Evolutionary conservation across 2,113 vertebrate genomes (phyloP).

Genomic region (Bothrops jararaca): DNA sequence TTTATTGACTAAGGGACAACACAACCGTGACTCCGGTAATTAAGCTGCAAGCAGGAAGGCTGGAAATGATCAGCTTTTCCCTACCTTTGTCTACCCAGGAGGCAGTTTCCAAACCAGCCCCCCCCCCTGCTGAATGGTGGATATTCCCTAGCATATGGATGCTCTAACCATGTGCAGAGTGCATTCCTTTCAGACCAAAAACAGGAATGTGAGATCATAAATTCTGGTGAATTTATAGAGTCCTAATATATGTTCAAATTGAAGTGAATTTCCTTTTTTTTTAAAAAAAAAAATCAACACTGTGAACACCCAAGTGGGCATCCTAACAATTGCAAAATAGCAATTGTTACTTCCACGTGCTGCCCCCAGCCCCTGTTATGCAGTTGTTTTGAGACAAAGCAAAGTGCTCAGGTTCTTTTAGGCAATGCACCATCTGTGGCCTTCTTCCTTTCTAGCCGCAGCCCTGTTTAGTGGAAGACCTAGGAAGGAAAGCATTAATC

Average conservation of each 20-base stretch:
- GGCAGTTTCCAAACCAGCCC: neutral
- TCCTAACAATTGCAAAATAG: neutral
- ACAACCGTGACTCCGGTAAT: neutral
- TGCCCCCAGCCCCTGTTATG: neutral
- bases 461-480: neutral
- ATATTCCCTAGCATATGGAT: neutral
- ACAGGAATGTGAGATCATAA: neutral
- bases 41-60: neutral
- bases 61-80: neutral
- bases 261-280: neutral
- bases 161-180: neutral
- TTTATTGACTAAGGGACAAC: neutral
- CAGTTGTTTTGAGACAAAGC: neutral
- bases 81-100: neutral
- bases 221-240: neutral
- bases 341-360: no score
- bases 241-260: neutral
- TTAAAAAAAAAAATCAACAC: neutral
- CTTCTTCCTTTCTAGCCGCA: neutral
- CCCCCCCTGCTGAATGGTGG: neutral
- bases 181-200: neutral
- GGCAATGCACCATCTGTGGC: neutral
- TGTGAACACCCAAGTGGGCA: neutral
- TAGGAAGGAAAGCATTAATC: neutral
- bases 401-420: neutral